A percentile compares a stretch with the other conserved stretches of the same genome.
Conservation (phyloP, 1,140 invertebrate species). For the Oedothorax gibbosus region DNA sequence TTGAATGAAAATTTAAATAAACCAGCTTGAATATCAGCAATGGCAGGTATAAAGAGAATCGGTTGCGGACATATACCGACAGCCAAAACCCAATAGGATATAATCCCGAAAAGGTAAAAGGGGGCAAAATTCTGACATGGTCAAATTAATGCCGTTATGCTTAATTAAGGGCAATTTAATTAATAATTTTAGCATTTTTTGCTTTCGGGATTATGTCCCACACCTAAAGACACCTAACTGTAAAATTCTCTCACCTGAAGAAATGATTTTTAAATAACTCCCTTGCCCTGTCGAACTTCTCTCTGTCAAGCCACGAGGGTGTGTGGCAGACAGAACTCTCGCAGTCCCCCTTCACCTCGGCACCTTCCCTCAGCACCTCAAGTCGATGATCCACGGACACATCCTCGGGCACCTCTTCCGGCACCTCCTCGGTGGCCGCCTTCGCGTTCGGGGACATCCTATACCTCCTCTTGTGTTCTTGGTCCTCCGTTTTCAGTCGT, state of each 20-base stretch:
- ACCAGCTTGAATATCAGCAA: too few species aligned
- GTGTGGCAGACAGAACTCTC: slow-evolving; percentile 30
- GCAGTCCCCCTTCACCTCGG: slow-evolving; percentile 51
- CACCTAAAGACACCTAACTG: too few species aligned
- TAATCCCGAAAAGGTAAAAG: too few species aligned
- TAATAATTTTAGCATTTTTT: too few species aligned
- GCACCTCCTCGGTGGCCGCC: background rate
- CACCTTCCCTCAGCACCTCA: slow-evolving; percentile 44
- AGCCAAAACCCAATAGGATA: too few species aligned
- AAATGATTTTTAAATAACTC: slow-evolving; percentile 61
- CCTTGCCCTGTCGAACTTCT: slow-evolving; percentile 53
- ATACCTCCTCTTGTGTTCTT: background rate
- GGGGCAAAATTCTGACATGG: too few species aligned
- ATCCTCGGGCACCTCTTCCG: slow-evolving; percentile 5
- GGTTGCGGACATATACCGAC: too few species aligned
- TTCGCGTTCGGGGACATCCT: slow-evolving; percentile 54
- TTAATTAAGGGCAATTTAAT: too few species aligned
- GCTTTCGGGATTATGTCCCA: too few species aligned
- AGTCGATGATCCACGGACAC: background rate
- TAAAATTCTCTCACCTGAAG: slow-evolving; percentile 48
- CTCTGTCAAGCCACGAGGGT: slow-evolving; percentile 62
- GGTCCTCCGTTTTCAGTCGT: background rate
- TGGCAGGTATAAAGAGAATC: too few species aligned
- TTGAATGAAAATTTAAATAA: too few species aligned
- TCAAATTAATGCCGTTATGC: too few species aligned